These are phyloP conservation scores for Scaptomyza montana DNA, from an alignment of 1,140 invertebrate species.

Conservation along the genomic window DNA sequence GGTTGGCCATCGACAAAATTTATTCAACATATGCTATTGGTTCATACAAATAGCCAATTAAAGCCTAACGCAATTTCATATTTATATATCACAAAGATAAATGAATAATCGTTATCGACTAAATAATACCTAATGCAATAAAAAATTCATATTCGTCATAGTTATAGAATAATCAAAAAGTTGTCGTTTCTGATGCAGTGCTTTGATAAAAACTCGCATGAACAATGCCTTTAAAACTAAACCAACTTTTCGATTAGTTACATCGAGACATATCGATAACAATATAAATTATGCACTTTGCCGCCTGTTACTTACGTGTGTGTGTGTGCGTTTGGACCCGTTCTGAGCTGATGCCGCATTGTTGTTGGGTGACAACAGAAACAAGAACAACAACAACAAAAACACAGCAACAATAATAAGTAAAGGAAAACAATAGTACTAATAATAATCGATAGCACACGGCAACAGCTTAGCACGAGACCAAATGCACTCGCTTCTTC, in stretches of 20 bases:
- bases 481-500: slow-evolving; percentile 32
- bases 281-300: neutral
- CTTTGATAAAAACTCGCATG: neutral
- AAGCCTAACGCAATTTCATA: too few relatives aligned
- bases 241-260: neutral
- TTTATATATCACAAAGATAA: too few relatives aligned
- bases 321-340: slow-evolving; percentile 38
- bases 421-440: neutral
- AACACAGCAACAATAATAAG: slow-evolving; percentile 5
- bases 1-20: too few relatives aligned
- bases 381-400: slow-evolving; percentile 20
- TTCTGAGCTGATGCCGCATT: slow-evolving; percentile 53
- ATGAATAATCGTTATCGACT: neutral
- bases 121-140: too few relatives aligned
- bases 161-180: too few relatives aligned
- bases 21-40: too few relatives aligned
- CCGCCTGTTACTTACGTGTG: slow-evolving; percentile 59
- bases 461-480: slow-evolving; percentile 46
- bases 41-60: too few relatives aligned
- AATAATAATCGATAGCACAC: slow-evolving; percentile 23
- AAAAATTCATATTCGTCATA: too few relatives aligned
- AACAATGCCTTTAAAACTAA: too few relatives aligned
- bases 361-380: slow-evolving; percentile 3
- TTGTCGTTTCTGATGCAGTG: neutral
- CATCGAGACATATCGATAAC: neutral